Conservation (phyloP, 2,797 vertebrate genomes). For the Melanogrammus aeglefinus region DNA sequence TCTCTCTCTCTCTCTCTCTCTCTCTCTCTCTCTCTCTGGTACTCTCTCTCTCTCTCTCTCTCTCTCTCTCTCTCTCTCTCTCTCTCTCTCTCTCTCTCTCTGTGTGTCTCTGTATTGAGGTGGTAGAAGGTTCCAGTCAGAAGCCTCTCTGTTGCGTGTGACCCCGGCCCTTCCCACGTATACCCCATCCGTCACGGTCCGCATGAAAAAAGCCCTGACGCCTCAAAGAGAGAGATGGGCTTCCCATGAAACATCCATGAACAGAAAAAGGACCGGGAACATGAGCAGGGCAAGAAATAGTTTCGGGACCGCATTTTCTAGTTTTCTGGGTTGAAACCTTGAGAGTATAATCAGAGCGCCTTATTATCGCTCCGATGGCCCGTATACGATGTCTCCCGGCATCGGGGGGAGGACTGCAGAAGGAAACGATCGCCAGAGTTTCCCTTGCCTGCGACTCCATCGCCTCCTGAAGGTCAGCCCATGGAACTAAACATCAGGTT, state of each 20-base stretch:
- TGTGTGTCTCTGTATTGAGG: conserved; percentile 9
- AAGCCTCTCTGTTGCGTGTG: conserved; percentile 53
- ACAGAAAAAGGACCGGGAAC: conserved; percentile 54
- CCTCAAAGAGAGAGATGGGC: conserved; percentile 31
- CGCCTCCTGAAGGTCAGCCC: conserved; percentile 19
- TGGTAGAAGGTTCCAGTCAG: conserved; percentile 67
- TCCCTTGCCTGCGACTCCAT: conserved; percentile 11
- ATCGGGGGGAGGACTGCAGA: background rate
- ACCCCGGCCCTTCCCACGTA: conserved; percentile 48
- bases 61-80: background rate
- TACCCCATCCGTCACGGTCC: conserved; percentile 47
- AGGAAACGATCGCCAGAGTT: conserved; percentile 16
- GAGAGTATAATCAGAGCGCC: background rate
- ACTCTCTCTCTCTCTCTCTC: too few species aligned
- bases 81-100: too few species aligned
- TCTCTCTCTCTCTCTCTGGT: too few species aligned
- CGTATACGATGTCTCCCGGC: background rate
- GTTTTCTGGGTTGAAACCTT: background rate
- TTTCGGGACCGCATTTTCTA: background rate
- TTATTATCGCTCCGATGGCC: background rate
- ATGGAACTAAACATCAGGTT: background rate
- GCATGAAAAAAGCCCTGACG: conserved; percentile 52
- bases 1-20: background rate
- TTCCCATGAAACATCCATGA: conserved; percentile 24
- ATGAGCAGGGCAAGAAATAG: background rate